Percentiles rank a stretch among this genome's conserved stretches.
These are phyloP conservation scores for Threskiornis aethiopicus DNA, from an alignment of 2,797 vertebrate genomes.

Conservation along the genomic window DNA sequence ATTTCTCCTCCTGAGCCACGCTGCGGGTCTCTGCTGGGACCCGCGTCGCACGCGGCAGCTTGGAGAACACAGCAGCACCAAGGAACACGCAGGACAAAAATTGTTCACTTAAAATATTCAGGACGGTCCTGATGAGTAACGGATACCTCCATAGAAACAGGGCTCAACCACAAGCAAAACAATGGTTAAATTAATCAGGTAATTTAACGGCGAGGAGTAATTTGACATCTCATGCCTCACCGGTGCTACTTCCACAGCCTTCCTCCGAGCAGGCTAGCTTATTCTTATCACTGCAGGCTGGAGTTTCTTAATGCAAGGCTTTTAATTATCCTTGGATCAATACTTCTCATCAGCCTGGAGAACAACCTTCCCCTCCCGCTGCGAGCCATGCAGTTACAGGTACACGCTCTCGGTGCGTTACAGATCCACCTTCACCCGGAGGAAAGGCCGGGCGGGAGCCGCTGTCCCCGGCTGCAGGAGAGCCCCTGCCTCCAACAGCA, in stretches of 20 bases:
- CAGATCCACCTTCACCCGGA: accelerated
- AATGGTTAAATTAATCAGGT: background rate
- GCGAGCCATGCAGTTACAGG: background rate
- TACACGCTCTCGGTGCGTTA: accelerated
- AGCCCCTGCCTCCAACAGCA: accelerated
- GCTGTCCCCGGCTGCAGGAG: accelerated
- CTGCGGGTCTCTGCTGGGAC: background rate
- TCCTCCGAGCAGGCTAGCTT: background rate
- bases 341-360: background rate
- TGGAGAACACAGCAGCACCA: background rate
- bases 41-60: background rate
- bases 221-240: background rate
- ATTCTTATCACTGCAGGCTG: background rate
- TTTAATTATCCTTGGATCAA: conserved; percentile 3
- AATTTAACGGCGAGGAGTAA: background rate
- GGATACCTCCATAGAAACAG: background rate
- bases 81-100: background rate
- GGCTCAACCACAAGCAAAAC: background rate
- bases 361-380: background rate
- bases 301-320: background rate
- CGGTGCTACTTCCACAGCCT: background rate
- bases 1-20: background rate
- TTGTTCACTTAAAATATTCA: background rate
- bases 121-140: background rate
- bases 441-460: background rate